Base-by-base conservation (phyloP, 2,797 vertebrate species). In the Percopsis omiscomaycus region DNA sequence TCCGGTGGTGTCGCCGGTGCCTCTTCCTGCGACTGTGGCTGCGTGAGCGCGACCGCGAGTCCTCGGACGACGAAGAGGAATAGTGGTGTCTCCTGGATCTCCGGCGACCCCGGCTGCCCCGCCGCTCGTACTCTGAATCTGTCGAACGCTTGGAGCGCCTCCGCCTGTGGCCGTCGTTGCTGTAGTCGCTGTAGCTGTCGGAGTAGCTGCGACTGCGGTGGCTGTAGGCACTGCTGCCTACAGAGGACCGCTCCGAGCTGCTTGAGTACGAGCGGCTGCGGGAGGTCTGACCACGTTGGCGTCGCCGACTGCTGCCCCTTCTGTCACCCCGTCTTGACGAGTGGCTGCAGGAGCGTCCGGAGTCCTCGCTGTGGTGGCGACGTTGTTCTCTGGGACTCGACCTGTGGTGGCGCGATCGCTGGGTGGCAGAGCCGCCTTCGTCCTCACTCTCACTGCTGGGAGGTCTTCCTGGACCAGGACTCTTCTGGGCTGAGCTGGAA, bases 111-210 rank as follows among this genome's bases (percentile, higher is more conserved):
- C 89, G 69, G 58, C 90, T 90, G 3, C 89, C 84, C 64, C 92
- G 91, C 6, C 95, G 93, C 3, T 96, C 95, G 49, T 96, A 94
- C 73, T 94, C 92, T 0, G 96, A 99, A 78, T 97, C 97, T 0
- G 96, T 94, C 1, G 94, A 96, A 0, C 90, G 94, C 22, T 96
- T 95, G 3, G 92, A 95, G 80, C 91, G 95, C 2, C 94, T 92
- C 32, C 83, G 92, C 49, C 93, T 72, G 71, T 1, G 95, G 78
- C 15, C 91, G 77, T 90, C 92, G 12, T 93, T 92, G 15, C 96
- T 99, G 80, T 98, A 97, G 74, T 96, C 96, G 3, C 96, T 99
- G 74, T 98, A 98, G 84, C 93, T 94, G 82, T 96, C 96, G 0
- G 96, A 95, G 3, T 97, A 96, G 0, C 96, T 97, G 80, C 92